Conservation (phyloP, 2,113 vertebrate species). For the Chionodraco myersi region DNA sequence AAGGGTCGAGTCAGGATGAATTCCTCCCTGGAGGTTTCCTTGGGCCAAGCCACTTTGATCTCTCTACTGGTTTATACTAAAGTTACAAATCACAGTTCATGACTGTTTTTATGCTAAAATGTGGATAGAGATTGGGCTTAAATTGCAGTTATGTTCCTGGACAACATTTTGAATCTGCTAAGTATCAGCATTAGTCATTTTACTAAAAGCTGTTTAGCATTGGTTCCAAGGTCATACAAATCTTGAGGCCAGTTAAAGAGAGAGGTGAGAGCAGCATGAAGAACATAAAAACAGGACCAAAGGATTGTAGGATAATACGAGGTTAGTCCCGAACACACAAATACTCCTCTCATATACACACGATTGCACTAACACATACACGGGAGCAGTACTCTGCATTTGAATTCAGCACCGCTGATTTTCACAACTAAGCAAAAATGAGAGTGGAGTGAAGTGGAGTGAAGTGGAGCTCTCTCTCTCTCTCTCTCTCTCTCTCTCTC, state of each 20-base stretch:
- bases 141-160: too few relatives aligned
- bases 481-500: conserved; percentile 14
- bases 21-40: neutral
- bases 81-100: neutral
- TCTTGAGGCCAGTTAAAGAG: neutral
- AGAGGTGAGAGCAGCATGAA: neutral
- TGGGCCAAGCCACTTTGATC: neutral
- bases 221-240: neutral
- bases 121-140: too few relatives aligned
- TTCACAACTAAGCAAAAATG: conserved; percentile 45
- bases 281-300: conserved; percentile 22
- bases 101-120: too few relatives aligned
- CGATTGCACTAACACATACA: neutral
- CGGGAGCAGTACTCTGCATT: neutral
- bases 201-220: neutral
- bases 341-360: neutral
- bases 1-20: neutral
- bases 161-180: too few relatives aligned
- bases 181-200: neutral
- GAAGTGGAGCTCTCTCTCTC: conserved; percentile 24
- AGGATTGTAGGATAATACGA: conserved; percentile 13
- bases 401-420: conserved; percentile 38
- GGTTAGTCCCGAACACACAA: conserved; percentile 15
- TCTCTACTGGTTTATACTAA: neutral
- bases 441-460: conserved; percentile 46